A percentile compares a stretch with the other conserved stretches of the same genome.
phyloP scores from a whole-genome alignment of 1,140 invertebrate species.

The Cephus cinctus region DNA sequence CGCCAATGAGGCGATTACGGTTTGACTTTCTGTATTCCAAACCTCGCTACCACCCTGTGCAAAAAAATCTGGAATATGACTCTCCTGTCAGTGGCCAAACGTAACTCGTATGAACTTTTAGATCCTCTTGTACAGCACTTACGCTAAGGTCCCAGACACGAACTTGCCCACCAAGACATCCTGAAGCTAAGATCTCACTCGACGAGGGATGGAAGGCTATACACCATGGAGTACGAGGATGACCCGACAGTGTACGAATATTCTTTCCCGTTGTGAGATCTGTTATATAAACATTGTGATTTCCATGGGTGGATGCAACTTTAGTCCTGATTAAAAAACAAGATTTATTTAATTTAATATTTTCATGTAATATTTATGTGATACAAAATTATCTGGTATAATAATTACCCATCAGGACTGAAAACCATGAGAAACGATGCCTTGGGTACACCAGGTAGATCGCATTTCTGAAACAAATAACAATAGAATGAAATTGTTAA shows the following conservation, averaged over 20 bases:
- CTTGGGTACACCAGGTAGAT: conserved; percentile 70
- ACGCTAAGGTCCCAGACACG: conserved; percentile 89
- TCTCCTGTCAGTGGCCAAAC: too few relatives aligned
- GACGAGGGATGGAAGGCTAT: conserved; percentile 86
- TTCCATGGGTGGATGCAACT: conserved; percentile 87
- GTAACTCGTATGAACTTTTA: too few relatives aligned
- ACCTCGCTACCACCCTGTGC: conserved; percentile 80
- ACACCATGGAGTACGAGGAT: conserved; percentile 90
- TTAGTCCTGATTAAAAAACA: conserved; percentile 61
- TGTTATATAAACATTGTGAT: conserved; percentile 88
- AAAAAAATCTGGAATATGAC: conserved; percentile 17
- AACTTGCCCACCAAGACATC: conserved; percentile 87
- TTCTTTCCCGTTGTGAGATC: conserved; percentile 79
- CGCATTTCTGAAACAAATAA: conserved; percentile 63
- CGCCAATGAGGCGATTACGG: conserved; percentile 80
- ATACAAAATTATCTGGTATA: conserved; percentile 11
- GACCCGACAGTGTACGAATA: conserved; percentile 75
- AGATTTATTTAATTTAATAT: conserved; percentile 7
- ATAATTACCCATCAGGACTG: conserved; percentile 75
- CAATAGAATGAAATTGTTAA: too few relatives aligned
- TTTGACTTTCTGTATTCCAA: conserved; percentile 70
- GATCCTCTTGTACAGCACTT: too few relatives aligned
- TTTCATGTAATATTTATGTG: conserved; percentile 10
- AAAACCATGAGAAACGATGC: conserved; percentile 85
- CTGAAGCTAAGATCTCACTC: conserved; percentile 81